A percentile compares a stretch with the other conserved stretches of the same genome.
These are phyloP conservation scores for Diachasma alloeum DNA, from an alignment of 1,140 invertebrate genomes.

Conservation along the genomic window DNA sequence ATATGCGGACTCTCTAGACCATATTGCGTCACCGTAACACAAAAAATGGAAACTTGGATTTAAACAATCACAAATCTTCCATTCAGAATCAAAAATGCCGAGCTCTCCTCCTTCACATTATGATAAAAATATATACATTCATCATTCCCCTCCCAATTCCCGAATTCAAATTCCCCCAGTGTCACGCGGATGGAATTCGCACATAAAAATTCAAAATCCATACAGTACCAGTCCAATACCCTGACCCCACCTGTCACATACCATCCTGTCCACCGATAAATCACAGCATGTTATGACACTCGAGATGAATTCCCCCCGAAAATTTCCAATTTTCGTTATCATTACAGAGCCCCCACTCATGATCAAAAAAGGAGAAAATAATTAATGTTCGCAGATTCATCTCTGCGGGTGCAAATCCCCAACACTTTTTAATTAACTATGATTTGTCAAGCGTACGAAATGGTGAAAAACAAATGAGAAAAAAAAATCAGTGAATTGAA, in stretches of 20 bases:
- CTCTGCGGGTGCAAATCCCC: background rate
- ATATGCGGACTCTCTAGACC: too few species aligned
- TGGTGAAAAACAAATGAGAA: background rate
- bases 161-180: too few species aligned
- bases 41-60: too few species aligned
- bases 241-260: background rate
- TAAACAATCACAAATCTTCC: too few species aligned
- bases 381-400: background rate
- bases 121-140: too few species aligned
- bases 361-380: background rate
- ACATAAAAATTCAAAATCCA: background rate
- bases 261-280: background rate
- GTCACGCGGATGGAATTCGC: background rate
- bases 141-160: too few species aligned
- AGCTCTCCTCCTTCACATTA: too few species aligned
- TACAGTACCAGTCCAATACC: too few species aligned
- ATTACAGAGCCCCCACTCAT: background rate
- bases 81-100: too few species aligned
- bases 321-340: background rate
- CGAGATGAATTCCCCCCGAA: background rate
- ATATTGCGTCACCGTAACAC: too few species aligned
- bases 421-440: background rate
- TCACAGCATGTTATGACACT: background rate
- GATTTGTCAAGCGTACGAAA: background rate
- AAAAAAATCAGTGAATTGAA: background rate